Conservation (phyloP, 2,113 vertebrate species). For the Onychorhynchus coronatus region DNA sequence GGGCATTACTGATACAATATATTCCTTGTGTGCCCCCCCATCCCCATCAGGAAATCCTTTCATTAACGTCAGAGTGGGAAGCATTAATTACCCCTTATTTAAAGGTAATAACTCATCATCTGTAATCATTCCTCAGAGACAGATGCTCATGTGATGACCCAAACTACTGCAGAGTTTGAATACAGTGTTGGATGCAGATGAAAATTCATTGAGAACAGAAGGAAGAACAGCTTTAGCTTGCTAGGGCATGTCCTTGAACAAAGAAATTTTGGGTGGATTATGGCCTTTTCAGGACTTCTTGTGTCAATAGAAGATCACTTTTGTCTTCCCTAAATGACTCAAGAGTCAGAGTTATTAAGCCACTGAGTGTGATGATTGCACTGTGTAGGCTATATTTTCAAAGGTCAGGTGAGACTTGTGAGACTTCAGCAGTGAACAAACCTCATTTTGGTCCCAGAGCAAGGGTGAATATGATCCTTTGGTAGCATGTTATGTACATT, state of each 20-base stretch:
- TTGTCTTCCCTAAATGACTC: not conserved
- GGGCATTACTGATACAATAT: not conserved
- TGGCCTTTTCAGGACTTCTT: not conserved
- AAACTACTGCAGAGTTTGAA: not conserved
- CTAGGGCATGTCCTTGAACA: not conserved
- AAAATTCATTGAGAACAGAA: not conserved
- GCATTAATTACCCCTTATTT: constrained; percentile 44
- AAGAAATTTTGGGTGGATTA: not conserved
- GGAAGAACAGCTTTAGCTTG: not conserved
- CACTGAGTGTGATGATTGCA: not conserved
- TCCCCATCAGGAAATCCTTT: constrained; percentile 27
- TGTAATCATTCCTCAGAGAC: constrained; percentile 11
- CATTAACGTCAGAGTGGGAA: constrained; percentile 6
- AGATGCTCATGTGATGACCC: constrained; percentile 11
- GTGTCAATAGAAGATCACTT: not conserved
- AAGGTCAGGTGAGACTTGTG: not conserved
- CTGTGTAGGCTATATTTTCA: not conserved
- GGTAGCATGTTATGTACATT: not conserved
- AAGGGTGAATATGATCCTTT: not conserved
- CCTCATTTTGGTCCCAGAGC: not conserved
- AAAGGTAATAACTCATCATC: constrained; percentile 54
- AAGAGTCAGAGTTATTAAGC: not conserved
- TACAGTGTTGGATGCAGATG: not conserved
- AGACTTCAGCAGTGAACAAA: not conserved
- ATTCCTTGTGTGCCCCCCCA: not conserved